Base-by-base conservation (phyloP, 1,140 invertebrate species). In the Sinonovacula constricta region DNA sequence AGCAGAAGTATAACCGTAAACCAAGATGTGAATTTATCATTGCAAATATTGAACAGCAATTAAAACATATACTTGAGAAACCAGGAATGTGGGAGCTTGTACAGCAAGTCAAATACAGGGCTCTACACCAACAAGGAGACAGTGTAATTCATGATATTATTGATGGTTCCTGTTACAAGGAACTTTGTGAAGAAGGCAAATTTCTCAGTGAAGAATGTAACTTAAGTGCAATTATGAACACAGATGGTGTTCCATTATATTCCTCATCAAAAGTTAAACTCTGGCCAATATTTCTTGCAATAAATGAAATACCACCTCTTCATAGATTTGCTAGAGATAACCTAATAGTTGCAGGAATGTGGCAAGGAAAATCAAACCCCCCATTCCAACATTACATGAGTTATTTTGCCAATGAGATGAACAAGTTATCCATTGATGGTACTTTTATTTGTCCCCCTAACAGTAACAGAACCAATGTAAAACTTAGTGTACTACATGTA, bases 261-360 rank as follows among this genome's bases (percentile, higher is more conserved):
- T 65, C 54, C 51, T 68, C 62, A 31, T 74, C 60, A 22, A 56
- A 30, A 39, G 62, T 66, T 15, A 54, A 54, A 26, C 39, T 80
- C 45, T 80, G 79, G 70, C 79, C 70, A 62, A 49, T 80, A 14
- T 80, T 60, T 65, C n/a, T 80, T 2, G 3, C 49, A 30, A 36
- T 75, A n/a, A 76, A 80, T 49, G 71, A 80, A 45, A 33, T 80
- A 2, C 60, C 65, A 69, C 1, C 31, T 14, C 39, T 31, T 24
- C 0, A 54, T 12, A 24, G 79, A 33, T 75, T 75, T 65, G 26
- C 22, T 28, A 51, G 49, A 45, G 63, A 54, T 63, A 80, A 80
- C 30, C 62, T 63, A 36, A 14, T 75, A 24, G 26, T 75, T 51
- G 33, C 56, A 30, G 69, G 34, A 3, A 60, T 75, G 26, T 72